Conservation (phyloP, 2,888 invertebrate species). For the Cephus pulcher region DNA sequence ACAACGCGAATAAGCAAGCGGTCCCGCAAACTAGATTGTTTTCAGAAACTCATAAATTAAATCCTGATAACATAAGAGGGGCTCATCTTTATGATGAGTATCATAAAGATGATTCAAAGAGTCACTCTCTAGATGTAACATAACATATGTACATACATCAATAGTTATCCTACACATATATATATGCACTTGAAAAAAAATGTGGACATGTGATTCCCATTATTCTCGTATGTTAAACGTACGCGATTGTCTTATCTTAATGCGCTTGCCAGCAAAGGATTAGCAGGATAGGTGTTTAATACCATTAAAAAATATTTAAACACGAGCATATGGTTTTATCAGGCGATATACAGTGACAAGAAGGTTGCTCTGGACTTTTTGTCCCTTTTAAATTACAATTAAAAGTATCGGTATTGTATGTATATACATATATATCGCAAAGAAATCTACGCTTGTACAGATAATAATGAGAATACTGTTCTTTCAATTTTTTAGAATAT, state of each 20-base stretch:
- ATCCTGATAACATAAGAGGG: background rate
- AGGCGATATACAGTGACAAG: background rate
- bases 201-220: background rate
- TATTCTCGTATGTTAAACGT: background rate
- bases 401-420: background rate
- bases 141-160: background rate
- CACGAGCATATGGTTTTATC: slow-evolving; percentile 18
- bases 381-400: slow-evolving; percentile 4
- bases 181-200: background rate
- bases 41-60: background rate
- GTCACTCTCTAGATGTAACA: background rate
- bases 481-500: background rate
- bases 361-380: background rate
- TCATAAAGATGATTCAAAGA: background rate
- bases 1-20: background rate
- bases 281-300: slow-evolving; percentile 3
- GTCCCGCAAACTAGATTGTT: background rate
- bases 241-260: slow-evolving; percentile 12
- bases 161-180: background rate
- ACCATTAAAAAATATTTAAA: slow-evolving; percentile 8
- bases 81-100: background rate
- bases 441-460: background rate
- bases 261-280: slow-evolving; percentile 14
- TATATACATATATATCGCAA: too few relatives aligned
- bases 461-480: background rate